A percentile compares a stretch with the other conserved stretches of the same genome.
These are phyloP conservation scores for Buceros bicornis DNA, from an alignment of 2,797 vertebrate genomes.

Conservation along the genomic window DNA sequence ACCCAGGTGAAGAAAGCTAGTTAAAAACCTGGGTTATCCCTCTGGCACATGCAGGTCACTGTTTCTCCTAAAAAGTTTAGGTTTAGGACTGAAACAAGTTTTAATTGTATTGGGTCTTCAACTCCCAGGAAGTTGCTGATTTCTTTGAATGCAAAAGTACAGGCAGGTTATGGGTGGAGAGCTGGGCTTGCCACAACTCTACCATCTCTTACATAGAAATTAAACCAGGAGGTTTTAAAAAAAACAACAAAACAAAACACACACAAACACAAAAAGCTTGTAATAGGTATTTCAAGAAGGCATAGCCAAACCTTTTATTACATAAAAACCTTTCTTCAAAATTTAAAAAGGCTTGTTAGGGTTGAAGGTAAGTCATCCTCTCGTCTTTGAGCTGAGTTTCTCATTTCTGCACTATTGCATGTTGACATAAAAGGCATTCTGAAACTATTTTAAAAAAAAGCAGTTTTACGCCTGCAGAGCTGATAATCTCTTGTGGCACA, in stretches of 20 bases:
- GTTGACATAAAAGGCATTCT: neutral
- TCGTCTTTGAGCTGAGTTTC: neutral
- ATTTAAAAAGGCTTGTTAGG: neutral
- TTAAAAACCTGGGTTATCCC: neutral
- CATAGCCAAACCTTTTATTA: constrained; percentile 39
- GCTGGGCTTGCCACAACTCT: neutral
- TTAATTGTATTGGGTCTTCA: neutral
- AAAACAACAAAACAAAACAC: neutral
- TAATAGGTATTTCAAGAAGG: neutral
- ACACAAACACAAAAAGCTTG: neutral
- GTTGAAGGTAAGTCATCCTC: neutral
- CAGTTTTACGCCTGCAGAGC: neutral
- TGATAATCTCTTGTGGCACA: neutral
- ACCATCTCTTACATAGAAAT: neutral
- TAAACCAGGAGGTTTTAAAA: neutral
- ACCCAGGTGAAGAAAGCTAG: rapidly evolving
- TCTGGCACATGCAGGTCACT: neutral
- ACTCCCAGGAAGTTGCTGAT: neutral
- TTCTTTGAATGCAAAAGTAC: neutral
- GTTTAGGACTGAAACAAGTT: neutral
- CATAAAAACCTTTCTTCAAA: neutral
- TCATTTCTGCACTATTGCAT: neutral
- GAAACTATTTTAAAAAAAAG: neutral
- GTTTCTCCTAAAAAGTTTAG: neutral
- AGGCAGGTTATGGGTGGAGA: neutral